Evolutionary conservation across 2,797 vertebrate genomes (phyloP).

Genomic region (Manis crassicaudata): DNA sequence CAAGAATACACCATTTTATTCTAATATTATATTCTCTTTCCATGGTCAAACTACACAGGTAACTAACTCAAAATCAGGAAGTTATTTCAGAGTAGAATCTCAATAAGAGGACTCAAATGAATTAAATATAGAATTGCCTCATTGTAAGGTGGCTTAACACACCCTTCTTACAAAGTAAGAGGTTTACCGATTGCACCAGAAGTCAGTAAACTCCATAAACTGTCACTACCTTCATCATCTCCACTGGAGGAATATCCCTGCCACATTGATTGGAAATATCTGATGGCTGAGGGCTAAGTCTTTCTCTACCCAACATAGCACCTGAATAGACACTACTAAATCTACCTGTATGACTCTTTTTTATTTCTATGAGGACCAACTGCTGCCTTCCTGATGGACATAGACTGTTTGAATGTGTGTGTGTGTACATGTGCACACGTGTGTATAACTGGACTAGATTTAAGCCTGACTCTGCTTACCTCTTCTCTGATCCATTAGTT

Average conservation of each 20-base stretch:
- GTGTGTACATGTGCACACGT: background rate
- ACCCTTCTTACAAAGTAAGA: background rate
- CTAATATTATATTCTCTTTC: background rate
- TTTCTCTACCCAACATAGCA: background rate
- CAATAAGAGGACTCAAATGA: slow-evolving; percentile 25
- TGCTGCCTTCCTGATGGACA: background rate
- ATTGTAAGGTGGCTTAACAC: background rate
- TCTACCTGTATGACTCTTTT: background rate
- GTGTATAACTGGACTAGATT: background rate
- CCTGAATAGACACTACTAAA: background rate
- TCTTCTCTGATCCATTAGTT: background rate
- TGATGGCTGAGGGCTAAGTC: background rate
- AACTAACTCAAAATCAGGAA: slow-evolving; percentile 26
- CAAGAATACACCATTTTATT: background rate
- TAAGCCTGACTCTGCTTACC: background rate
- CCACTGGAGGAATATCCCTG: background rate
- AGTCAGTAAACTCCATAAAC: background rate
- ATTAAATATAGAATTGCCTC: slow-evolving; percentile 7
- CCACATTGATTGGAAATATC: background rate
- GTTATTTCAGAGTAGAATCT: background rate
- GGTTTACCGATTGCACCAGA: background rate
- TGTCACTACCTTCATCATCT: background rate
- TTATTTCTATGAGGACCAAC: background rate
- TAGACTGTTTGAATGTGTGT: background rate
- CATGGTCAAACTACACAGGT: background rate